Conservation (phyloP, 2,113 vertebrate species). For the Neomonachus schauinslandi region DNA sequence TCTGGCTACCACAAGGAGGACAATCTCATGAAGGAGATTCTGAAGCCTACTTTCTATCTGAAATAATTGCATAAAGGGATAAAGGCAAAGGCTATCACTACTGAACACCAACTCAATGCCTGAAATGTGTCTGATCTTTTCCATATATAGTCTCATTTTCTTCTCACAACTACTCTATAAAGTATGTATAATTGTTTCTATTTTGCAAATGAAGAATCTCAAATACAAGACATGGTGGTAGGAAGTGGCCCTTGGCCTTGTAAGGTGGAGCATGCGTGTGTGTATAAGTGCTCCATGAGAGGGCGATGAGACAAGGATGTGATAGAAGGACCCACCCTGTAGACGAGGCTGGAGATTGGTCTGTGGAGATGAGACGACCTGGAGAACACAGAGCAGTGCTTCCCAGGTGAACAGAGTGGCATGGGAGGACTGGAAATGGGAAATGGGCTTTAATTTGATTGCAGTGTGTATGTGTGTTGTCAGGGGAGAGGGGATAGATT, state of each 20-base stretch:
- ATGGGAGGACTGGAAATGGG: not conserved
- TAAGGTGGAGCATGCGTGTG: not conserved
- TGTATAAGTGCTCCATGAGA: not conserved
- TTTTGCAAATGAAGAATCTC: not conserved
- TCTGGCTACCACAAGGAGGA: not conserved
- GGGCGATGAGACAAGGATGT: not conserved
- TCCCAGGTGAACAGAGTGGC: not conserved
- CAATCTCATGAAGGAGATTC: not conserved
- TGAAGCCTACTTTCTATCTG: not conserved
- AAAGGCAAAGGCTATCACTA: not conserved
- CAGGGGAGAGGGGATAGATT: accelerated
- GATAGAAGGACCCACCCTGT: not conserved
- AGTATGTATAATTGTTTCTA: not conserved
- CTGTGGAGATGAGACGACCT: not conserved
- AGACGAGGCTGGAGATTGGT: not conserved
- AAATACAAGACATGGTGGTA: not conserved
- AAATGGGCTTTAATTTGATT: not conserved
- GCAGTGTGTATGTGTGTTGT: not conserved
- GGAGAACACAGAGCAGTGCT: not conserved
- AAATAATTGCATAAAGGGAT: not conserved
- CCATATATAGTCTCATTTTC: not conserved
- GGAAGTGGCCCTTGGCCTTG: not conserved
- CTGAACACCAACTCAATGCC: not conserved
- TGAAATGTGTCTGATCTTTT: not conserved
- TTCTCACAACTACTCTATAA: not conserved